Evolutionary conservation across 1,140 invertebrate genomes (phyloP).

Genomic region (Pemphigus obesinymphae): DNA sequence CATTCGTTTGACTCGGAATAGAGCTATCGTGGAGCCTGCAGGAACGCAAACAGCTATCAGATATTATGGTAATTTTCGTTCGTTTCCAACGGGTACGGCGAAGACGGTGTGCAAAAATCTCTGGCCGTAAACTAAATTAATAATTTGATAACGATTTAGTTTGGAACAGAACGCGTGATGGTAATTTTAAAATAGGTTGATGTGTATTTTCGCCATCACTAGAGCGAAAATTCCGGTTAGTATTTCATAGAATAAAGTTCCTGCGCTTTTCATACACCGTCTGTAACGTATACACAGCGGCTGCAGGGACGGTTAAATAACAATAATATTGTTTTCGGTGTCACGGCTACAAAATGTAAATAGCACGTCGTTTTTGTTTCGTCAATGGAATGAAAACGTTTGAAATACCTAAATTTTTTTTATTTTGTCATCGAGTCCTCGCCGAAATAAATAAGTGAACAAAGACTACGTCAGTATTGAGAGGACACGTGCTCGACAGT

Average conservation of each 20-base stretch:
- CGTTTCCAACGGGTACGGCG: not conserved
- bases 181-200: not conserved
- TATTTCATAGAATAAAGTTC: too few relatives aligned
- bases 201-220: not conserved
- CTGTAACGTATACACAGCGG: too few relatives aligned
- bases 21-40: not conserved
- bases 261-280: too few relatives aligned
- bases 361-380: too few relatives aligned
- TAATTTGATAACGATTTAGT: not conserved
- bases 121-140: not conserved
- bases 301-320: too few relatives aligned
- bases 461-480: too few relatives aligned
- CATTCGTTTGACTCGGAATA: not conserved
- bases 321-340: not conserved
- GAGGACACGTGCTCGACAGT: too few relatives aligned
- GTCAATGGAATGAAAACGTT: too few relatives aligned
- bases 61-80: not conserved
- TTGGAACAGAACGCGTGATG: not conserved
- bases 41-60: not conserved
- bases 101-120: not conserved
- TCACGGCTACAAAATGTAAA: too few relatives aligned
- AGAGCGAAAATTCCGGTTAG: not conserved
- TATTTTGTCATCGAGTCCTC: too few relatives aligned
- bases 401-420: not conserved
- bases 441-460: too few relatives aligned